Percentiles rank a stretch among this genome's conserved stretches.
Conservation (phyloP, 2,888 invertebrate genomes). For the Euplexia lucipara region DNA sequence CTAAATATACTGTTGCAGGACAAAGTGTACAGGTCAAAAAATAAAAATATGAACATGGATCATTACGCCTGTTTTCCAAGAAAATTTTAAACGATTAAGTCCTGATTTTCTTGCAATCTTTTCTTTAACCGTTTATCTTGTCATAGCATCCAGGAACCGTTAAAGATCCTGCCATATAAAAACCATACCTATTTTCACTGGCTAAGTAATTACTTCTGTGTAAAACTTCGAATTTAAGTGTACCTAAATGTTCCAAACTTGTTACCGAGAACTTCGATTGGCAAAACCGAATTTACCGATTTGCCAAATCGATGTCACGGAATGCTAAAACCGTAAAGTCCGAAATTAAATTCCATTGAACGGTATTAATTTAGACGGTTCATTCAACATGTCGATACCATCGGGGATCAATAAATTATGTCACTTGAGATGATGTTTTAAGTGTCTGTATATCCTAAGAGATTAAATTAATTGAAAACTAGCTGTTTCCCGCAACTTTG, state of each 20-base stretch:
- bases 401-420: slow-evolving; percentile 49
- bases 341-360: slow-evolving; percentile 52
- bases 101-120: slow-evolving; percentile 18
- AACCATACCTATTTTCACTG: not conserved
- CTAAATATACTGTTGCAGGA: not conserved
- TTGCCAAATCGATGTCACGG: slow-evolving; percentile 39
- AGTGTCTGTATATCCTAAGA: slow-evolving; percentile 42
- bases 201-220: not conserved
- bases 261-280: slow-evolving; percentile 24
- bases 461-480: slow-evolving; percentile 42
- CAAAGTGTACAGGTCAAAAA: not conserved
- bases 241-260: slow-evolving; percentile 21
- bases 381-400: slow-evolving; percentile 58
- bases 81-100: slow-evolving; percentile 10
- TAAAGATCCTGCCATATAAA: not conserved
- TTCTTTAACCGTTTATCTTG: slow-evolving; percentile 18
- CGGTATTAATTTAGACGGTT: slow-evolving; percentile 52
- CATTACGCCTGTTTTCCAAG: slow-evolving; percentile 1
- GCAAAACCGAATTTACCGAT: slow-evolving; percentile 33
- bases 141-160: not conserved
- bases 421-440: slow-evolving; percentile 46
- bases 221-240: not conserved
- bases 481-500: too few species aligned
- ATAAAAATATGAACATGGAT: not conserved
- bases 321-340: slow-evolving; percentile 47